phyloP scores from a whole-genome alignment of 2,113 vertebrate species.

The Castor canadensis region DNA sequence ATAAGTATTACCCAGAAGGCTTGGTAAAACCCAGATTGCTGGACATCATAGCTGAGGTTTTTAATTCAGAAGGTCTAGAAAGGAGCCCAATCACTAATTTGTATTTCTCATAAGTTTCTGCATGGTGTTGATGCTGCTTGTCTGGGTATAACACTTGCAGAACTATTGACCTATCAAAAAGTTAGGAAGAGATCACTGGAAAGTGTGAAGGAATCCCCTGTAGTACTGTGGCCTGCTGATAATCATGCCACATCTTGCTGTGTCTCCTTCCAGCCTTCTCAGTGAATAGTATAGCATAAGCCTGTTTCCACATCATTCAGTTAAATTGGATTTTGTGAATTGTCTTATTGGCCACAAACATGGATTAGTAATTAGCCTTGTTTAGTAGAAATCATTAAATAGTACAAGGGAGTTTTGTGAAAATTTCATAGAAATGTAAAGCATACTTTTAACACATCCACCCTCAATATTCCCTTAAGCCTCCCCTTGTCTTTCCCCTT shows the following conservation, averaged over 20 bases:
- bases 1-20: not conserved
- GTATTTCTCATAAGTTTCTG: not conserved
- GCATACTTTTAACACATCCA: no score
- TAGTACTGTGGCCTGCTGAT: not conserved
- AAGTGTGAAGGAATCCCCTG: no score
- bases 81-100: fast-evolving
- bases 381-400: no score
- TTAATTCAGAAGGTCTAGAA: not conserved
- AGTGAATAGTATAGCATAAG: not conserved
- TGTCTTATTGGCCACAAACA: not conserved
- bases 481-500: no score
- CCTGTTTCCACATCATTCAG: not conserved
- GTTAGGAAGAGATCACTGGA: not conserved
- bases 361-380: not conserved
- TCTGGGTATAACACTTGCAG: not conserved
- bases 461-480: no score
- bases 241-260: not conserved
- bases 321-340: not conserved
- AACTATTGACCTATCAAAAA: not conserved
- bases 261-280: not conserved
- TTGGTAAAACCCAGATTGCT: not conserved
- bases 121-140: not conserved
- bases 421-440: no score
- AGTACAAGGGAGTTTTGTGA: no score
- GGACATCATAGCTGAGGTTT: not conserved